Conservation (phyloP, 2,797 vertebrate species). For the Carcharodon carcharias region DNA sequence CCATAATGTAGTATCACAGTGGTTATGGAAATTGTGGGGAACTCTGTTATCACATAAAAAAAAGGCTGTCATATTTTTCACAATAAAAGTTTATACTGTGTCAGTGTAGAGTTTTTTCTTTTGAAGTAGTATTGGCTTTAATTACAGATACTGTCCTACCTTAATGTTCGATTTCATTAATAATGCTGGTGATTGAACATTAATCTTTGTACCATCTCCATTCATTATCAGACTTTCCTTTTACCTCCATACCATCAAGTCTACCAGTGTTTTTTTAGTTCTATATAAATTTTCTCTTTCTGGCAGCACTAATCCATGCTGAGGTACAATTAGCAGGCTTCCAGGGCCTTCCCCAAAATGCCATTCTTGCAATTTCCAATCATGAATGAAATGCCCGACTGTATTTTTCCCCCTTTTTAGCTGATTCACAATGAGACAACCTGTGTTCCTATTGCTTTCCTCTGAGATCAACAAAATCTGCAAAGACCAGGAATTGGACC, state of each 20-base stretch:
- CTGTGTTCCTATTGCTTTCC: neutral
- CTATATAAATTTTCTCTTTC: neutral
- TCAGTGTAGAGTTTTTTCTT: neutral
- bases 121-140: neutral
- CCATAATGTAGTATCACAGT: neutral
- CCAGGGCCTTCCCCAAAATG: neutral
- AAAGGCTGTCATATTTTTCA: conserved; percentile 10
- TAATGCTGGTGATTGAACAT: neutral
- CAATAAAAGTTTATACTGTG: conserved; percentile 4
- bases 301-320: neutral
- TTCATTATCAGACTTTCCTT: neutral
- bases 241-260: neutral
- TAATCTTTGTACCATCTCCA: neutral
- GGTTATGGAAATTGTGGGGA: neutral
- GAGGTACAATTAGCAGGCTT: neutral
- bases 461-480: neutral
- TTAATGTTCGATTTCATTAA: neutral
- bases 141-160: neutral
- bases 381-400: neutral
- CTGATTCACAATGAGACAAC: neutral
- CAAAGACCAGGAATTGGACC: neutral
- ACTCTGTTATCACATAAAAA: neutral
- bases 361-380: neutral
- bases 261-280: neutral
- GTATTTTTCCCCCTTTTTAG: neutral